Percentiles rank a stretch among this genome's conserved stretches.
Evolutionary conservation across 2,888 invertebrate species (phyloP).

Genomic region (Campoletis raptor): DNA sequence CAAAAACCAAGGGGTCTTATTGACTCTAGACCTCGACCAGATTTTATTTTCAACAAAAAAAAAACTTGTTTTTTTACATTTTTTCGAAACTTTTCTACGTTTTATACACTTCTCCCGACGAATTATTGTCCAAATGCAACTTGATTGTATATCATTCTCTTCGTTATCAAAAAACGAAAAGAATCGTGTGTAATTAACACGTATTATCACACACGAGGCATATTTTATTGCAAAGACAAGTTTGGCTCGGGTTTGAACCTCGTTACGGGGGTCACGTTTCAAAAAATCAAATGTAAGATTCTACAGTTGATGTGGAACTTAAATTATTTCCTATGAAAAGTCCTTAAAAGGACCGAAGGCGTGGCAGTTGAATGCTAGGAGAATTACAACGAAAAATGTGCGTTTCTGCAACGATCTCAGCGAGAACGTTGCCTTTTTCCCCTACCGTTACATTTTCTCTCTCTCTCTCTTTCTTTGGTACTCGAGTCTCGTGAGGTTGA

Average conservation of each 20-base stretch:
- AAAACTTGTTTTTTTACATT: too few species aligned
- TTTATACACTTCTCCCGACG: not conserved
- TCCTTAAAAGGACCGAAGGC: not conserved
- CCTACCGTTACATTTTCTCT: constrained; percentile 10
- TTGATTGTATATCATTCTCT: not conserved
- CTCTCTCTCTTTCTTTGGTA: not conserved
- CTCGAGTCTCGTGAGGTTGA: not conserved
- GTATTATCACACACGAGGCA: not conserved
- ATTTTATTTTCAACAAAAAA: too few species aligned
- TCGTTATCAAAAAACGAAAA: not conserved
- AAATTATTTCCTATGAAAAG: not conserved
- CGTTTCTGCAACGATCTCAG: not conserved
- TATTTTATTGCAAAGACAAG: not conserved
- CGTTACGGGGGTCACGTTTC: not conserved
- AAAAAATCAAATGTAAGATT: too few species aligned
- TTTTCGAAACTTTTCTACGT: too few species aligned
- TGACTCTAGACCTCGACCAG: too few species aligned
- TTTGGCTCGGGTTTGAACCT: not conserved
- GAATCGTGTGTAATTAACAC: not conserved
- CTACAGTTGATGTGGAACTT: not conserved
- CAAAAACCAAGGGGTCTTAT: too few species aligned
- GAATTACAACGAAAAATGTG: constrained; percentile 3
- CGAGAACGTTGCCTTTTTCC: not conserved
- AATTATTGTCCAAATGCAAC: not conserved
- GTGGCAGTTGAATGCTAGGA: not conserved